Conservation (phyloP, 2,113 vertebrate species). For the Grantiella picta region DNA sequence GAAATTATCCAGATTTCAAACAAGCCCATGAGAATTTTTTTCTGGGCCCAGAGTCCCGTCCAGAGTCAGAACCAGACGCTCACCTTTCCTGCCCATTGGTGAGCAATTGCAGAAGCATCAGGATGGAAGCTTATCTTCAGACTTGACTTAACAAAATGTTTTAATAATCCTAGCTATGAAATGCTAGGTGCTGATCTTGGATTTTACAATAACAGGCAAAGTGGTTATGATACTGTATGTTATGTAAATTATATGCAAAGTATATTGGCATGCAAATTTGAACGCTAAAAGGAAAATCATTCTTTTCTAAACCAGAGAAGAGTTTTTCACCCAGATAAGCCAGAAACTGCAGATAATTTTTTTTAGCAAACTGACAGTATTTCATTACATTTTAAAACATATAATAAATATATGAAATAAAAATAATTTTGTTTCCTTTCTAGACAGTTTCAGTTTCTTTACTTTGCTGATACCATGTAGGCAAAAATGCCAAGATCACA, state of each 20-base stretch:
- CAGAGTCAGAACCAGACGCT: neutral
- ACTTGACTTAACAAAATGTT: constrained; percentile 53
- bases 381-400: neutral
- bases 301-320: constrained; percentile 18
- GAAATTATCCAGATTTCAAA: neutral
- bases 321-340: constrained; percentile 2
- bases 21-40: neutral
- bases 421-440: neutral
- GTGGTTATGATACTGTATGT: neutral
- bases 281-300: constrained; percentile 42
- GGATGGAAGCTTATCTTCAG: constrained; percentile 33
- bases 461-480: neutral
- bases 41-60: neutral
- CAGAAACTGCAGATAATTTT: neutral
- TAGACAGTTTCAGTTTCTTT: neutral
- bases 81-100: neutral
- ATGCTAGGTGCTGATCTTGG: constrained; percentile 25
- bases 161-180: constrained; percentile 47
- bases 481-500: neutral
- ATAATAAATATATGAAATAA: neutral
- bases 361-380: neutral
- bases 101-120: constrained; percentile 3
- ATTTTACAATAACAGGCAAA: constrained; percentile 41
- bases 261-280: constrained; percentile 51
- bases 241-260: constrained; percentile 60